Base-by-base conservation (phyloP, 2,888 invertebrate species). In the Heliconius charithonia region DNA sequence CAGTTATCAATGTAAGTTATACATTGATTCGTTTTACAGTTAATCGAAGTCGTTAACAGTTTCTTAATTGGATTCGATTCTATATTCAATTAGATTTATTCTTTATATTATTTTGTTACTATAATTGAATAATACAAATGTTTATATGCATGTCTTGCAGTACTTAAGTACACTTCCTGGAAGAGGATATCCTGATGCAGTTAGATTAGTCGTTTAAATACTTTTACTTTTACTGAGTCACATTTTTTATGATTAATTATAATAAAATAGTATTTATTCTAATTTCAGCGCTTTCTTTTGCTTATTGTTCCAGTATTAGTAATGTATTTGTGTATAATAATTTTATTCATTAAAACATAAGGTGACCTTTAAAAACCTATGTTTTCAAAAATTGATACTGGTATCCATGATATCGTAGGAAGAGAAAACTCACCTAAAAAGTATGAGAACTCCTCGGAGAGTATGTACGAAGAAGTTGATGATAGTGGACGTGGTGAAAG, bases 171-270 rank as follows among this genome's bases (percentile, higher is more conserved):
- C 16, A 25, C 67, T 72, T 79, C 67, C 76, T 59, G 76, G 76
- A 79, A 79, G 41, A 66, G 79, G 76, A 79, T 76, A 67, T 79
- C 76, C 79, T 56, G 56, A n/a, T 41, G 67, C 41, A 69, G 41
- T 69, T 41, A 41, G 22, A 56, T 32, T 41, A 41, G 75, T 62
- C 7, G 9, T n/a, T 59, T 59, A 70, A 70, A 16, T 19, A 3
- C 67, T 69, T 69, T 69, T 69, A 70, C 29, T 56, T 56, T 62
- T 45, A 76, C 29, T 45, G 19, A 51, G 27, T 45, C 27, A 10
- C n/a, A 19, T 25, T 51, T 51, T 10, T 22, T 51, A 41, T 1
- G 6, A 70, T 70, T n/a, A 67, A n/a, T 37, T 37, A 37, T 12
- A 67, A 22, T 67, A 25, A 10, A 7, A 56, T 19, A 56, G 27